phyloP scores from a whole-genome alignment of 2,113 vertebrate genomes.

The Agelaius phoeniceus region DNA sequence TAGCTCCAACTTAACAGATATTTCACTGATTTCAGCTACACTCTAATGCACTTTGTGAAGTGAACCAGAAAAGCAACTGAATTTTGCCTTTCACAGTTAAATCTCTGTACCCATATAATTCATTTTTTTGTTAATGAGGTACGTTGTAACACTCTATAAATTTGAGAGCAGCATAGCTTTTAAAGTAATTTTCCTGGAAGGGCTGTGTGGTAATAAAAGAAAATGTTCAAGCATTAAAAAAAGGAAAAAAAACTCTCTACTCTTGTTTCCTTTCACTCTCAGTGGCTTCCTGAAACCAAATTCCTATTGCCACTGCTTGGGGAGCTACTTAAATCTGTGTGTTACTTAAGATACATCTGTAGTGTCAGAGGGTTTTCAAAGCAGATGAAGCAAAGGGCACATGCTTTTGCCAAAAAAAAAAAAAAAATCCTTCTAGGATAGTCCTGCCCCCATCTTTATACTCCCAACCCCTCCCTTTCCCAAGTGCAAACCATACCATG shows the following conservation, averaged over 20 bases:
- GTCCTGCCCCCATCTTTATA: not conserved
- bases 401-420: not conserved
- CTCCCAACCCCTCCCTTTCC: not conserved
- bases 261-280: not conserved
- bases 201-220: not conserved
- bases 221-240: not conserved
- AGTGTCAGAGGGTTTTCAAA: not conserved
- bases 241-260: not conserved
- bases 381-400: not conserved
- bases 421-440: not conserved
- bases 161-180: not conserved
- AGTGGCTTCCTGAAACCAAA: not conserved
- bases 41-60: not conserved
- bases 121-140: not conserved
- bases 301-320: not conserved
- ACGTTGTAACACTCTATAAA: not conserved
- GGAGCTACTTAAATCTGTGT: not conserved
- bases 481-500: not conserved
- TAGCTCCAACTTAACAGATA: not conserved
- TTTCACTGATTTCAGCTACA: not conserved
- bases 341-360: not conserved
- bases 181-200: not conserved
- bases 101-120: not conserved
- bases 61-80: not conserved
- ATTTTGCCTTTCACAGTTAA: not conserved